Percentiles rank a stretch among this genome's conserved stretches.
phyloP scores from a whole-genome alignment of 1,140 invertebrate genomes.

The Sminthurinus signatus region DNA sequence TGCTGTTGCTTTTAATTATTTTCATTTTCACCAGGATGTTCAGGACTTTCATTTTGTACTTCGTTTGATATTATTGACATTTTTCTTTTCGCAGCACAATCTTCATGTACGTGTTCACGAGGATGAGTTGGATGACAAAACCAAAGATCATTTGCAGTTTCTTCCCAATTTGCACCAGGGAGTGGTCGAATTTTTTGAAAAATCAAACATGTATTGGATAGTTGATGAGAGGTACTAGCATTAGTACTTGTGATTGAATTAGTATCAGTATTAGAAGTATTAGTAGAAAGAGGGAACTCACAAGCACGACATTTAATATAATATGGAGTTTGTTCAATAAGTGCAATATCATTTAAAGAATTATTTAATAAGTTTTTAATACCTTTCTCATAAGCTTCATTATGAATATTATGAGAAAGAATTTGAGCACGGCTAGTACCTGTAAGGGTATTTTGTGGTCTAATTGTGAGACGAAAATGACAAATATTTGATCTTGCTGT shows the following conservation, averaged over 20 bases:
- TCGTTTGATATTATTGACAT: neutral
- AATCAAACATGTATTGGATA: neutral
- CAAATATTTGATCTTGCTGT: neutral
- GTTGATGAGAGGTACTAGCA: too few relatives aligned
- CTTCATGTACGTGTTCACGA: neutral
- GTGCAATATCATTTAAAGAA: constrained; percentile 17
- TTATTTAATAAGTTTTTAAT: constrained; percentile 12
- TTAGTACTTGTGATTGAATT: neutral
- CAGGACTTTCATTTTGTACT: neutral
- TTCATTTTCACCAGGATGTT: neutral
- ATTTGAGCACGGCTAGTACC: constrained; percentile 15
- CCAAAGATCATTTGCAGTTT: constrained; percentile 38
- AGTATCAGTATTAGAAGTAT: neutral
- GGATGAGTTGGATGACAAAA: constrained; percentile 37
- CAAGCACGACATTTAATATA: constrained; percentile 25
- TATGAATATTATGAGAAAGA: neutral
- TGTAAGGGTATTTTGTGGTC: neutral
- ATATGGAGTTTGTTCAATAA: constrained; percentile 15
- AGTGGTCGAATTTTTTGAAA: constrained; percentile 34
- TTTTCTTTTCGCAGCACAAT: neutral
- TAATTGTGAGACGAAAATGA: constrained; percentile 15
- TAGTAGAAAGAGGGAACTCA: neutral
- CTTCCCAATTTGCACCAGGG: constrained; percentile 37
- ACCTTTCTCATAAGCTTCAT: constrained; percentile 12
- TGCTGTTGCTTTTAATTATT: neutral